Evolutionary conservation across 2,888 invertebrate species (phyloP).

Genomic region (Thereva nobilitata): DNA sequence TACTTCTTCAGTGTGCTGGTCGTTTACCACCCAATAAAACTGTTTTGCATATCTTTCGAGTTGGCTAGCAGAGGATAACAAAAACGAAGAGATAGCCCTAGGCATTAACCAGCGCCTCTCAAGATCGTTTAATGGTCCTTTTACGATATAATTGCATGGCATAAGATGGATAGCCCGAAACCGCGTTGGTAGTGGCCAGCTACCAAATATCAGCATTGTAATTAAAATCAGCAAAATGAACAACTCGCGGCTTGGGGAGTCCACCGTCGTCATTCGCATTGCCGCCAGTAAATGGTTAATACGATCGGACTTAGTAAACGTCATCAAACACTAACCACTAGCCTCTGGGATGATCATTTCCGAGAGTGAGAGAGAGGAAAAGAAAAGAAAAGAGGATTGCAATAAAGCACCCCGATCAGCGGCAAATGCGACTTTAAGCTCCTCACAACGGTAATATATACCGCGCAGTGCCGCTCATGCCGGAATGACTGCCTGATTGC

Average conservation of each 20-base stretch:
- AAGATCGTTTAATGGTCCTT: conserved; percentile 37
- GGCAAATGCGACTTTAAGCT: conserved; percentile 17
- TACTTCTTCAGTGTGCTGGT: conserved; percentile 33
- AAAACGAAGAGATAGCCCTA: conserved; percentile 14
- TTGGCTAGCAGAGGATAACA: neutral
- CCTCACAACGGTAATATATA: conserved; percentile 5
- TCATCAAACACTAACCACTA: neutral
- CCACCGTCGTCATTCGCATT: conserved; percentile 1
- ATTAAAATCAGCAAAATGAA: conserved; percentile 30
- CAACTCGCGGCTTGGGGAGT: conserved; percentile 6
- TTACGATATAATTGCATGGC: conserved; percentile 38
- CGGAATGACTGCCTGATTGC: conserved; percentile 41
- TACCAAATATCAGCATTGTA: conserved; percentile 36
- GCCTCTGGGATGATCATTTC: too few species aligned
- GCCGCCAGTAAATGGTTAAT: conserved; percentile 8
- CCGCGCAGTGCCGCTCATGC: conserved; percentile 18
- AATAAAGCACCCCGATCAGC: conserved; percentile 25
- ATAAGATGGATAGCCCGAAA: conserved; percentile 31
- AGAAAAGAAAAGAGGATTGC: conserved; percentile 4
- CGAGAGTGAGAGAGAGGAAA: too few species aligned
- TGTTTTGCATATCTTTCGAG: conserved; percentile 16
- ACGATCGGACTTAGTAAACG: neutral
- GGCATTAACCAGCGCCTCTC: conserved; percentile 31
- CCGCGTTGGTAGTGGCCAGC: conserved; percentile 30
- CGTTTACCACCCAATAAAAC: conserved; percentile 37